These are phyloP conservation scores for Gari tellinella DNA, from an alignment of 2,888 invertebrate species.

Conservation along the genomic window DNA sequence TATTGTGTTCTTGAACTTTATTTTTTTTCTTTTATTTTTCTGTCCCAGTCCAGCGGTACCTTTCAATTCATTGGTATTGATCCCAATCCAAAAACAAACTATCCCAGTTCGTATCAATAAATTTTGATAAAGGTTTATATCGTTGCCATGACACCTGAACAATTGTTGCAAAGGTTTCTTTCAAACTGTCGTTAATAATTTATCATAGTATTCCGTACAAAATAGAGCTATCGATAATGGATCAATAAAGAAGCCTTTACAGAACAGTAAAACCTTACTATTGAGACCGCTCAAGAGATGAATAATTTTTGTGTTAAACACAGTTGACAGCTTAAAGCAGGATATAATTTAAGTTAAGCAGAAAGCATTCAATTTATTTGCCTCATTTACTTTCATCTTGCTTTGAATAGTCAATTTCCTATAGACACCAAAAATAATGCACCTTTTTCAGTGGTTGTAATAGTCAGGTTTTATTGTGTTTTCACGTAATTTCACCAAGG, in stretches of 20 bases:
- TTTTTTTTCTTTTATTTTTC: neutral
- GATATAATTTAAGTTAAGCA: too few species aligned
- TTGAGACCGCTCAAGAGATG: too few species aligned
- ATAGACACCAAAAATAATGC: too few species aligned
- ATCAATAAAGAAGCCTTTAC: constrained; percentile 12
- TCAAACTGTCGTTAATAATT: constrained; percentile 58
- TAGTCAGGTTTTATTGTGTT: too few species aligned
- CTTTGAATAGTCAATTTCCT: too few species aligned
- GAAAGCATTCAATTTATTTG: too few species aligned
- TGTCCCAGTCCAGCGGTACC: neutral
- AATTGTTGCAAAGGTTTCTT: constrained; percentile 50
- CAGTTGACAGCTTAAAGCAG: too few species aligned
- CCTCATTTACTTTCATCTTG: too few species aligned
- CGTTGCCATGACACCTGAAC: constrained; percentile 57
- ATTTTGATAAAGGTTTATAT: constrained; percentile 52
- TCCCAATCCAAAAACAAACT: neutral
- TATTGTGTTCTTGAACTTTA: neutral
- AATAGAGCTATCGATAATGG: constrained; percentile 16
- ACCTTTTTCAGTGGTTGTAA: too few species aligned
- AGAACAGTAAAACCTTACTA: too few species aligned
- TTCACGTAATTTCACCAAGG: too few species aligned
- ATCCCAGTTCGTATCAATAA: constrained; percentile 40
- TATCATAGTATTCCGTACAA: constrained; percentile 32
- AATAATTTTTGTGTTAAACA: too few species aligned
- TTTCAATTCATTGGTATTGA: constrained; percentile 18